Evolutionary conservation across 2,888 invertebrate genomes (phyloP).

Genomic region (Odontocolon sp.): DNA sequence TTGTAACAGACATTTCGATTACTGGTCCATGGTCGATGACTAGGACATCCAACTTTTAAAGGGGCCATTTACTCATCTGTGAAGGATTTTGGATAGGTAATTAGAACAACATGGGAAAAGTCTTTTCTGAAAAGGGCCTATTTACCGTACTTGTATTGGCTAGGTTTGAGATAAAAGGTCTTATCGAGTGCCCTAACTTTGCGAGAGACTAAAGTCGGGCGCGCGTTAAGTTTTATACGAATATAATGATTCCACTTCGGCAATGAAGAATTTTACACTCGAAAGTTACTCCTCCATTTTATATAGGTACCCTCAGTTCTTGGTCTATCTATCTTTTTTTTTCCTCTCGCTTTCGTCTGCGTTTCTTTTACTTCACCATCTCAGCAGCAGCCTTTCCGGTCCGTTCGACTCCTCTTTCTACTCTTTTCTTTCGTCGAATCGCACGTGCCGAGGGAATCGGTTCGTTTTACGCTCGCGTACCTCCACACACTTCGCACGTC

Average conservation of each 20-base stretch:
- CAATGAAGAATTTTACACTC: constrained; percentile 23
- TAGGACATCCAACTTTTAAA: no score
- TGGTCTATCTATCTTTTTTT: neutral
- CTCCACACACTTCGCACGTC: constrained; percentile 32
- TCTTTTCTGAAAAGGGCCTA: no score
- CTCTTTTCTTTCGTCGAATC: constrained; percentile 17
- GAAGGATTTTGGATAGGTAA: no score
- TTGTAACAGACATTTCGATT: no score
- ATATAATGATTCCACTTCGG: constrained; percentile 36
- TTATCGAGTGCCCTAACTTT: constrained; percentile 20
- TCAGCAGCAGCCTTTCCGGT: constrained; percentile 19
- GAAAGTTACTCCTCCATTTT: neutral
- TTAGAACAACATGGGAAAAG: no score
- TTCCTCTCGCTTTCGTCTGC: neutral
- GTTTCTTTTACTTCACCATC: constrained; percentile 18
- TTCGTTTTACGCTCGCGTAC: constrained; percentile 36
- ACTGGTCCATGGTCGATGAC: no score
- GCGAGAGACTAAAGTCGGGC: neutral
- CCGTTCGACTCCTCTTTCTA: constrained; percentile 8
- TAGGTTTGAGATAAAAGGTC: no score
- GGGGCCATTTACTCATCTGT: no score
- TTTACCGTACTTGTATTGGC: no score
- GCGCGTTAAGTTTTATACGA: constrained; percentile 34
- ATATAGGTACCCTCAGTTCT: neutral
- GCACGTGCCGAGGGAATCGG: constrained; percentile 38